A percentile compares a stretch with the other conserved stretches of the same genome.
Conservation (phyloP, 2,888 invertebrate genomes). For the Lydus trimaculatus region DNA sequence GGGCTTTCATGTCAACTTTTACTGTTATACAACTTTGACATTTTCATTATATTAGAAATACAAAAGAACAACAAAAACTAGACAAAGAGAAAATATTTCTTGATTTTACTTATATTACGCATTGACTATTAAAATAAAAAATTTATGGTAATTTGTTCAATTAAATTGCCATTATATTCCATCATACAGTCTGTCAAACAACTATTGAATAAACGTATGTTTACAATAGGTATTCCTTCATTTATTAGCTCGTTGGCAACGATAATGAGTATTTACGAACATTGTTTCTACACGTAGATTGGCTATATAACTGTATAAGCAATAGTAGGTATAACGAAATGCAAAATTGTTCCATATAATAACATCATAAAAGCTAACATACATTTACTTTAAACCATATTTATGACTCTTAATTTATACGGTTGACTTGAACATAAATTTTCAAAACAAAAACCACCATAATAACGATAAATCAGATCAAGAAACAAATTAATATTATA, state of each 20-base stretch:
- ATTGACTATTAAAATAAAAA: background rate
- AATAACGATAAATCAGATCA: constrained; percentile 16
- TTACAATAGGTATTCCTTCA: background rate
- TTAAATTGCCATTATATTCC: background rate
- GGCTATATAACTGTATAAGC: constrained; percentile 11
- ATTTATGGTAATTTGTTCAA: background rate
- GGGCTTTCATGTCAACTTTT: background rate
- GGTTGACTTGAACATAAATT: constrained; percentile 32
- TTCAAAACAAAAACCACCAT: constrained; percentile 20
- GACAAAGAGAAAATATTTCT: background rate
- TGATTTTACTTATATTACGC: background rate
- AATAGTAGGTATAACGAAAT: constrained; percentile 15
- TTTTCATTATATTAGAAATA: background rate
- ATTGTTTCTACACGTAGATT: background rate
- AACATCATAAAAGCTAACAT: constrained; percentile 49
- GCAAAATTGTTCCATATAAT: constrained; percentile 47
- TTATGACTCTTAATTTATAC: constrained; percentile 44
- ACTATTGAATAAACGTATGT: background rate
- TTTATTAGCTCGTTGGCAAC: constrained; percentile 3
- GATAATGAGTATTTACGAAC: constrained; percentile 4
- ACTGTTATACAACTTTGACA: background rate
- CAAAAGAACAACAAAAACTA: background rate
- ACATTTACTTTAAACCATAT: constrained; percentile 47
- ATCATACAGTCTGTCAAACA: background rate
- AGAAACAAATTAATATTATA: constrained; percentile 19